A percentile compares a stretch with the other conserved stretches of the same genome.
Conservation (phyloP, 2,113 vertebrate genomes). For the Neolamprologus tretocephalus region DNA sequence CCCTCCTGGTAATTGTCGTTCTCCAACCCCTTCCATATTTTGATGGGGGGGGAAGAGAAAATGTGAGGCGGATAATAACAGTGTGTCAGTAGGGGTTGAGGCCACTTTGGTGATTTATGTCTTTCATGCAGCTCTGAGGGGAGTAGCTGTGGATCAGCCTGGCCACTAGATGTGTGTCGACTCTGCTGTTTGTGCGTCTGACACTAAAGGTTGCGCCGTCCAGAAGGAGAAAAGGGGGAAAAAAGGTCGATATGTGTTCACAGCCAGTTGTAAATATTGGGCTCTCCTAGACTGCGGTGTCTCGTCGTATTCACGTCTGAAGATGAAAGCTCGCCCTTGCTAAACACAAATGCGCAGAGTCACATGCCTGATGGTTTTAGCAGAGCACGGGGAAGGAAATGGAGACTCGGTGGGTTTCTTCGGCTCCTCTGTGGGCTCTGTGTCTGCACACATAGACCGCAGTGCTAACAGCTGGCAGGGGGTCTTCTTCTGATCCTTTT, state of each 20-base stretch:
- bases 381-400: conserved; percentile 7
- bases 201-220: conserved; percentile 18
- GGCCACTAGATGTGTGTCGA: conserved; percentile 15
- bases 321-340: conserved; percentile 43
- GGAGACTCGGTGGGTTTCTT: conserved; percentile 24
- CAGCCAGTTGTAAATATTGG: conserved; percentile 55
- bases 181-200: not conserved
- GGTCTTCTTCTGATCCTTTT: conserved; percentile 11
- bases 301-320: conserved; percentile 50
- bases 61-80: conserved; percentile 64
- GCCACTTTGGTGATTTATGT: conserved; percentile 64
- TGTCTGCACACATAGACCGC: conserved; percentile 35
- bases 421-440: not conserved
- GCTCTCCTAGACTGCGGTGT: conserved; percentile 45
- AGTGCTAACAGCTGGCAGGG: conserved; percentile 23
- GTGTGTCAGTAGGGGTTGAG: conserved; percentile 45
- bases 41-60: conserved; percentile 55
- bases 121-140: conserved; percentile 41
- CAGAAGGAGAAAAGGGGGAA: not conserved
- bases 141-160: conserved; percentile 3
- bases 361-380: conserved; percentile 29
- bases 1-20: conserved; percentile 68
- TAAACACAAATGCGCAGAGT: not conserved
- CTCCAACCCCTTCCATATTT: conserved; percentile 48
- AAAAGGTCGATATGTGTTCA: conserved; percentile 4